Base-by-base conservation (phyloP, 2,888 invertebrate genomes). In the Pseudanteris insignis region DNA sequence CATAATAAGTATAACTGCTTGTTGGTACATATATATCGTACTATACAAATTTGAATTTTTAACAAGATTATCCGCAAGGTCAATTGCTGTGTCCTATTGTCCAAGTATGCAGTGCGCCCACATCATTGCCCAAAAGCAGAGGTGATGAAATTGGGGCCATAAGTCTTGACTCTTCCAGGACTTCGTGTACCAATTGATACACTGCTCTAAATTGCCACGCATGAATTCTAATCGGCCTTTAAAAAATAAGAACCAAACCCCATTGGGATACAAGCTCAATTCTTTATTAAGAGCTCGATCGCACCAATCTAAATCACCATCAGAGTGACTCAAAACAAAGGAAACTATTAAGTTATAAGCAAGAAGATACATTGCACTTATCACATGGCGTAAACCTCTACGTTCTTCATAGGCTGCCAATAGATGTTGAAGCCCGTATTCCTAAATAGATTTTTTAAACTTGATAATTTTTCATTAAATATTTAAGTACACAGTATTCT, bases 71-170 rank as follows among this genome's bases (percentile, higher is more conserved):
- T 85, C 84, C 0, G 93, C 90, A 78, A 88, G 94, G 11, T 82
- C 79, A 25, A 89, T 84, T 0, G 94, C 91, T 66, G 89, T 84
- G 38, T 86, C 84, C 94, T 92, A 97, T 64, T 92, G 87, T 70
- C 87, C 84, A 70, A 85, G 84, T 30, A 88, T 79, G 66, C 90
- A 88, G 74, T 91, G 87, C 1, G 91, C 87, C 94, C 94, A 96
- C 84, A 94, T 86, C 24, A 96, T 83, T 77, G 96, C 96, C 96
- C 96, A 97, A 77, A 88, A 94, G 78, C 95, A 94, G 2, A 96
- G 81, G 75, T 96, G 94, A 75, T 94, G 93, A 78, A 96, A 94
- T 79, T 96, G 95, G 0, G 88, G 87, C 93, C 95, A 96, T 33
- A 90, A 83, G 58, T 86, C 82, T 75, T 95, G 94, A 2, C 91